Evolutionary conservation across 35 echinoderm and acorn worm genomes (phyloP).

Genomic region (Hemicentrotus pulcherrimus): DNA sequence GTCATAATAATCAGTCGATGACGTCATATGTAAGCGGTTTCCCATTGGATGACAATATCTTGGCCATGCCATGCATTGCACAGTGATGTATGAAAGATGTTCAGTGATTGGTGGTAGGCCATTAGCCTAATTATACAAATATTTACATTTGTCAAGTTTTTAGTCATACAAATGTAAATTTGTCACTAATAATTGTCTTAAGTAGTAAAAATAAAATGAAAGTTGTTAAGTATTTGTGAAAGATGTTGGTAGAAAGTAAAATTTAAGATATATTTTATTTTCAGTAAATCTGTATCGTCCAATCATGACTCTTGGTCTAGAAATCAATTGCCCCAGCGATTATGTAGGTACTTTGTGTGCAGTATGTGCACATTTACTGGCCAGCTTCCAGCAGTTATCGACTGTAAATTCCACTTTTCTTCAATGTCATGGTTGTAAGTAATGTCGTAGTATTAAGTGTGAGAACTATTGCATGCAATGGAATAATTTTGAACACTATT

Average conservation of each 20-base stretch:
- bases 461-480: not conserved
- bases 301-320: not conserved
- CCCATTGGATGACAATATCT: constrained; percentile 16
- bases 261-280: not conserved
- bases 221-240: not conserved
- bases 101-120: not conserved
- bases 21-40: not conserved
- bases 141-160: not conserved
- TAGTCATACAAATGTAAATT: not conserved
- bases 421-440: constrained; percentile 2
- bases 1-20: not conserved
- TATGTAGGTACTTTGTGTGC: constrained; percentile 15
- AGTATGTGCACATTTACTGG: not conserved
- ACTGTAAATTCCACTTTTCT: constrained; percentile 29
- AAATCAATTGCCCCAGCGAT: not conserved
- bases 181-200: too few relatives aligned
- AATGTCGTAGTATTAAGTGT: not conserved
- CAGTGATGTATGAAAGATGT: not conserved
- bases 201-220: too few relatives aligned
- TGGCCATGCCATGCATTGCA: not conserved
- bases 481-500: not conserved
- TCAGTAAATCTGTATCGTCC: not conserved
- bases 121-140: not conserved
- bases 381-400: not conserved
- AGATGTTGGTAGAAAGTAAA: not conserved